Conservation (phyloP, 2,797 vertebrate genomes). For the Helarctos malayanus region DNA sequence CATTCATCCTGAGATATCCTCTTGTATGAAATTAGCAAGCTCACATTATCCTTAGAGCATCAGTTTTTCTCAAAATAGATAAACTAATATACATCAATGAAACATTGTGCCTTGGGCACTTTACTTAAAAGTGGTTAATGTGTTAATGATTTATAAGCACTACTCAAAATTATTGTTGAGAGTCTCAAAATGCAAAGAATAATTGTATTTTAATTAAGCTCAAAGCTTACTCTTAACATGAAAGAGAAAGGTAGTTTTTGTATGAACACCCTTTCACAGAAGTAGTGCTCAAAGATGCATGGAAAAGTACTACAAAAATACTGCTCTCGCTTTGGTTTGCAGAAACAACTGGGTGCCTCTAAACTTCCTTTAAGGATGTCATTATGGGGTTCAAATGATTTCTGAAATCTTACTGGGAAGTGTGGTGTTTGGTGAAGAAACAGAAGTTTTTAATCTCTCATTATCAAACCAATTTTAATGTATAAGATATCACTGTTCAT, state of each 20-base stretch:
- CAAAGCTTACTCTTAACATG: conserved; percentile 37
- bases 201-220: conserved; percentile 22
- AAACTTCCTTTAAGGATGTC: background rate
- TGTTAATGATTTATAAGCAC: conserved; percentile 18
- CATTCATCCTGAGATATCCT: background rate
- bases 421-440: background rate
- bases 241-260: background rate
- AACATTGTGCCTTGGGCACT: background rate
- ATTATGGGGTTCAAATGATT: background rate
- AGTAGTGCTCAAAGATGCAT: background rate
- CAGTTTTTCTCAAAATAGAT: conserved; percentile 45
- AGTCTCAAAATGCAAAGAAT: background rate
- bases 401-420: background rate
- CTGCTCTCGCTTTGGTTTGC: background rate
- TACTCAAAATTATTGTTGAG: conserved; percentile 48
- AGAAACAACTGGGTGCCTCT: background rate
- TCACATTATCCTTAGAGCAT: background rate
- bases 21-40: background rate
- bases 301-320: background rate
- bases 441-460: background rate
- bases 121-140: background rate
- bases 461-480: background rate
- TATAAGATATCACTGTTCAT: background rate
- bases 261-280: background rate
- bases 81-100: background rate